Evolutionary conservation across 2,797 vertebrate genomes (phyloP).

Genomic region (Gallinago nigripennis): DNA sequence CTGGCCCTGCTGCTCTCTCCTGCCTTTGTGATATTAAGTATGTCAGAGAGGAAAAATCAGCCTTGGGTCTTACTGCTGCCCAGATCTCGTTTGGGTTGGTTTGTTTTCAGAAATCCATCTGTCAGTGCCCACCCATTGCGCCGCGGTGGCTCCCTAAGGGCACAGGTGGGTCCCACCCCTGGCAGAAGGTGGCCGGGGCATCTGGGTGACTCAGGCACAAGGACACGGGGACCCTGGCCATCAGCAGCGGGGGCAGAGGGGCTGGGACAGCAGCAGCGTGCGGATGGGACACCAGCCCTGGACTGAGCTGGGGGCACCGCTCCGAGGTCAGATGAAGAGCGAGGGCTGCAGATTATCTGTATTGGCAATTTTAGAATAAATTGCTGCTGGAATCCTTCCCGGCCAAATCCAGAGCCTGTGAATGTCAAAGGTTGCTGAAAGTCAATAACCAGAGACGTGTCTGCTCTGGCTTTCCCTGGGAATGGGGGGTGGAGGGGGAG

Average conservation of each 20-base stretch:
- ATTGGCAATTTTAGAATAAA: not conserved
- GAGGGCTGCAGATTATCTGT: not conserved
- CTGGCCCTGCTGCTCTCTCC: not conserved
- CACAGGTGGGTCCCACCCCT: no score
- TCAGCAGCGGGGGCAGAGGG: not conserved
- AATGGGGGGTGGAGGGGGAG: not conserved
- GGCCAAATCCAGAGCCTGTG: not conserved
- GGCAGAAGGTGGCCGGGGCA: not conserved
- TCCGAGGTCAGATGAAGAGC: not conserved
- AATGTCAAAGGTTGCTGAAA: not conserved
- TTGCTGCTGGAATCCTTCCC: not conserved
- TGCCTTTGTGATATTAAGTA: not conserved
- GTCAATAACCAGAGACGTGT: not conserved
- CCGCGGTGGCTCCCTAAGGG: no score
- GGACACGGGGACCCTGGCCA: rapidly evolving
- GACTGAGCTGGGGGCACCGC: not conserved
- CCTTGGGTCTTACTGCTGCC: not conserved
- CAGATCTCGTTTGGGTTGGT: not conserved
- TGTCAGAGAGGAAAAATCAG: not conserved
- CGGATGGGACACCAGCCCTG: not conserved
- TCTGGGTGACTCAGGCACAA: not conserved
- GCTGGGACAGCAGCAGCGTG: not conserved
- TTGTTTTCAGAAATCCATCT: not conserved
- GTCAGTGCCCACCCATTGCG: rapidly evolving
- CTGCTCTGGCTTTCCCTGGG: not conserved